Evolutionary conservation across 2,113 vertebrate species (phyloP), one percentile per base, ranked within the genome.

Genomic region (Oncorhynchus masou): DNA sequence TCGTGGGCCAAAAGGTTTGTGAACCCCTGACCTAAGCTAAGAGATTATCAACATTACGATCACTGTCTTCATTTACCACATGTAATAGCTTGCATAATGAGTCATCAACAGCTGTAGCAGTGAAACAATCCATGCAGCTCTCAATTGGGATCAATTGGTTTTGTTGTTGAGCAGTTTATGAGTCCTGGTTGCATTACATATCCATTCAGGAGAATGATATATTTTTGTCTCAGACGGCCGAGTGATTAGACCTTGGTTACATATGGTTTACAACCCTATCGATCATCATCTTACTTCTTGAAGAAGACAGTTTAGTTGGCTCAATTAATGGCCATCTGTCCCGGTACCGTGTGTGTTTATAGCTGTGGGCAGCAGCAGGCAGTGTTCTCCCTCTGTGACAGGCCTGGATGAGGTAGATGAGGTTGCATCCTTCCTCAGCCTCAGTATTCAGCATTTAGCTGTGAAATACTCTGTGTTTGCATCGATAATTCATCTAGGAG

Each of bases 401-500:
- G 59, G 2, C 19, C 59, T 62, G n/a, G n/a, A 62, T 16, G 59
- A 62, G 59, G 59, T 24, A 22, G 59, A 62, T 22, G 59, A 62
- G 59, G 59, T 9, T 8, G 7, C n/a, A 62, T 22, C 59, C 19
- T 8, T 22, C 59, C 20, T 22, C 16, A 24, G 59, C 59, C 59
- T 16, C 59, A 8, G 59, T 22, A 9, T n/a, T 24, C 59, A 62
- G 7, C 59, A 5, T 22, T 62, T 16, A 24, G 59, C 59, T n/a
- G 59, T 62, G n/a, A 62, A 62, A 62, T 62, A 62, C 59, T 27
- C 19, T 3, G 59, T 62, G 59, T 62, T n/a, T 62, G 20, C 79
- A 64, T 45, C 45, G n/a, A 76, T 65, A 73, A 54, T 5, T 48
- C 66, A 75, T 69, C 59, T 62, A 22, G 59, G 20, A n/a, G 59